phyloP scores from a whole-genome alignment of 1,140 invertebrate species.

The Arctopsyche grandis region DNA sequence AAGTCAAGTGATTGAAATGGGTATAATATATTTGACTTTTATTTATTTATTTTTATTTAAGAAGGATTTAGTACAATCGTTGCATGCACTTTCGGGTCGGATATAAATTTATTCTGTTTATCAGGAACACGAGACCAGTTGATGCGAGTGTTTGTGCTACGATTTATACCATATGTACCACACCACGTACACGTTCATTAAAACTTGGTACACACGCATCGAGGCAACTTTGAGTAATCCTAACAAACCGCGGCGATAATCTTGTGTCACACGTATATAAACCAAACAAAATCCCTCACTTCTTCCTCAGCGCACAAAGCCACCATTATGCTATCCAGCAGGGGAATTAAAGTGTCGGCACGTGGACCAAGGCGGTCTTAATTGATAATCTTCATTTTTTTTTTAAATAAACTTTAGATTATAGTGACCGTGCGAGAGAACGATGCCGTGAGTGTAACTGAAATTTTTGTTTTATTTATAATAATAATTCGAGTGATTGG shows the following conservation, averaged over 20 bases:
- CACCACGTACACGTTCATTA: background rate
- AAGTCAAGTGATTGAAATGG: no score
- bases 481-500: background rate
- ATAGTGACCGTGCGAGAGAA: no score
- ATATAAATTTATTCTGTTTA: no score
- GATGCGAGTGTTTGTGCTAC: no score
- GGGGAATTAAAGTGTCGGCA: background rate
- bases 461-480: background rate
- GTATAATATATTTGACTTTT: no score
- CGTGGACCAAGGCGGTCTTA: background rate
- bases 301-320: slow-evolving; percentile 21
- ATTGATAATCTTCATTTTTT: background rate
- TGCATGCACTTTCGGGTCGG: no score
- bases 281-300: slow-evolving; percentile 41
- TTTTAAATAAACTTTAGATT: background rate
- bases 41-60: no score
- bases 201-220: slow-evolving; percentile 26
- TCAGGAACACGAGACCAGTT: no score
- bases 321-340: background rate
- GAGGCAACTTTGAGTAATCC: slow-evolving; percentile 34
- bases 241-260: slow-evolving; percentile 36
- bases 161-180: no score
- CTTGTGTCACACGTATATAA: slow-evolving; percentile 33
- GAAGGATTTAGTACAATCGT: no score
- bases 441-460: background rate